Conservation (phyloP, 2,113 vertebrate genomes). For the Hypomesus transpacificus region DNA sequence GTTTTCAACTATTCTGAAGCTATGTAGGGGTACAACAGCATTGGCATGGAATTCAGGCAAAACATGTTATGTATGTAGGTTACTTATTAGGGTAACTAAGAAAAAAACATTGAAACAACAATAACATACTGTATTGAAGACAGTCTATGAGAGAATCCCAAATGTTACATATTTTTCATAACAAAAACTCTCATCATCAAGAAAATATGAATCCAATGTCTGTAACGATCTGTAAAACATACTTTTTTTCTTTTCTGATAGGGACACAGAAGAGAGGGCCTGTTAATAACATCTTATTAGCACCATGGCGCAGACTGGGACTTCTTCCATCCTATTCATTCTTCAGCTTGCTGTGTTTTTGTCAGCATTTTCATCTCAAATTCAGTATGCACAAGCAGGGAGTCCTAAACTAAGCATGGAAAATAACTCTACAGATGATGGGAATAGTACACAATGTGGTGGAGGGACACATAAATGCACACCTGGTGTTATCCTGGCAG, state of each 20-base stretch:
- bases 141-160: no score
- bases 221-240: no score
- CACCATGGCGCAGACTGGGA: slow-evolving; percentile 69
- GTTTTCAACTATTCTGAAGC: no score
- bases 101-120: no score
- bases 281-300: slow-evolving; percentile 38
- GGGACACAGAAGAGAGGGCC: slow-evolving; percentile 52
- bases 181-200: no score
- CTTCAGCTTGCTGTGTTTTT: slow-evolving; percentile 65
- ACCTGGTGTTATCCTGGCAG: slow-evolving; percentile 86
- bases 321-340: slow-evolving; percentile 35
- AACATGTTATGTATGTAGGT: no score
- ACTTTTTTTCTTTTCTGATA: slow-evolving; percentile 36
- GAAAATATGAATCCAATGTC: no score
- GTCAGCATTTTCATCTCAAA: slow-evolving; percentile 60
- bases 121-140: no score
- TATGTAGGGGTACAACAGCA: no score
- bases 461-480: slow-evolving; percentile 79
- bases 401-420: slow-evolving; percentile 29
- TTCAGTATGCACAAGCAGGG: slow-evolving; percentile 45
- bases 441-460: slow-evolving; percentile 56
- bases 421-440: slow-evolving; percentile 53
- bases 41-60: no score
- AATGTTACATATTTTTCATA: no score
- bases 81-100: no score